Evolutionary conservation across 2,888 invertebrate species (phyloP).

Genomic region (Ptilodon capucinus): DNA sequence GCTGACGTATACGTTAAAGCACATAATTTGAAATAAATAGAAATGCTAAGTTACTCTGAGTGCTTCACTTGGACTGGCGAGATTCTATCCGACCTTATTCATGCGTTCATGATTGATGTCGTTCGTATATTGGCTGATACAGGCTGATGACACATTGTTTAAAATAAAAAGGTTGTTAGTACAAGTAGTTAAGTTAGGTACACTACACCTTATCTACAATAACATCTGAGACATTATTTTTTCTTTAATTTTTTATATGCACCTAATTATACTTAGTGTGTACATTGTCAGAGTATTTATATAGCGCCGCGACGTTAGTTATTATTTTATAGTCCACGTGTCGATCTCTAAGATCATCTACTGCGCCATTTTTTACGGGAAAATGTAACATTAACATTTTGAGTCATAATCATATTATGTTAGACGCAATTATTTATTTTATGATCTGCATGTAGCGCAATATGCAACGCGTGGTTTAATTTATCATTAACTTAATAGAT

Average conservation of each 20-base stretch:
- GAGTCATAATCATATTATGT: slow-evolving; percentile 3
- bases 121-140: too few species aligned
- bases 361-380: slow-evolving; percentile 21
- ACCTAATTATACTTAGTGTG: background rate
- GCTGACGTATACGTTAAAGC: too few species aligned
- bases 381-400: slow-evolving; percentile 10
- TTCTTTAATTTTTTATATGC: background rate
- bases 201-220: background rate
- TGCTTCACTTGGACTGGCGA: too few species aligned
- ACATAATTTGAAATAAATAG: too few species aligned
- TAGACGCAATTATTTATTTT: slow-evolving; percentile 11
- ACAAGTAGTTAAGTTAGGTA: background rate
- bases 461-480: background rate
- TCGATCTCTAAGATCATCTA: slow-evolving; percentile 1
- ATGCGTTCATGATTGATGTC: too few species aligned
- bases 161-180: too few species aligned
- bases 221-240: background rate
- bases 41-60: too few species aligned
- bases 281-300: background rate
- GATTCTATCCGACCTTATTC: too few species aligned
- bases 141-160: too few species aligned
- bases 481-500: background rate
- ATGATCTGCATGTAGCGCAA: background rate
- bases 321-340: slow-evolving; percentile 24
- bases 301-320: background rate